A percentile compares a stretch with the other conserved stretches of the same genome.
Evolutionary conservation across 2,113 vertebrate genomes (phyloP).

Genomic region (Albula goreensis): DNA sequence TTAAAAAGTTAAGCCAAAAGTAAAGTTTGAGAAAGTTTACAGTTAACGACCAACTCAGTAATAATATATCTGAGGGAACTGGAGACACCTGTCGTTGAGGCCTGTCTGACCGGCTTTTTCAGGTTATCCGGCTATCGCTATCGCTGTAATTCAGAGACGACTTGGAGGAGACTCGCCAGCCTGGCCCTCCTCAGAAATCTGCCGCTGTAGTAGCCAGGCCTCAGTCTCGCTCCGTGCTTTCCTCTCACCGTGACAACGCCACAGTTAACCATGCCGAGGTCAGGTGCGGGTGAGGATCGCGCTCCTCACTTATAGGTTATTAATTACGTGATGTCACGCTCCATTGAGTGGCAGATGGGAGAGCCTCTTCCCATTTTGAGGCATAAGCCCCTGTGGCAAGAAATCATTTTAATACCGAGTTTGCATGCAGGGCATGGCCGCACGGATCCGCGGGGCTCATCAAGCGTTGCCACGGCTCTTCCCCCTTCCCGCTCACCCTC

Average conservation of each 20-base stretch:
- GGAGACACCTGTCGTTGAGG: too few species aligned
- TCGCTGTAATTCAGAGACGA: not conserved
- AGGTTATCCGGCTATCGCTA: too few species aligned
- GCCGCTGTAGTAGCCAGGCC: not conserved
- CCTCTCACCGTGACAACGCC: not conserved
- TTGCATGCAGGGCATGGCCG: not conserved
- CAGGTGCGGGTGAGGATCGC: not conserved
- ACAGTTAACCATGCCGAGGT: not conserved
- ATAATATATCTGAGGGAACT: too few species aligned
- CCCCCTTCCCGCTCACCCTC: not conserved
- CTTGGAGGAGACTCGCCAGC: not conserved
- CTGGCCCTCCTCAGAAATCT: not conserved
- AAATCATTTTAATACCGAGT: not conserved
- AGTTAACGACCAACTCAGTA: too few species aligned
- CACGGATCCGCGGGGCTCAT: not conserved
- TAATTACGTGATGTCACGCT: not conserved
- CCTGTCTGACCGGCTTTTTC: too few species aligned
- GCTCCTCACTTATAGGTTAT: not conserved
- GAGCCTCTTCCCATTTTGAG: not conserved
- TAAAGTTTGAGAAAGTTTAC: too few species aligned
- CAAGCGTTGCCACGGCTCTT: not conserved
- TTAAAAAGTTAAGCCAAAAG: too few species aligned
- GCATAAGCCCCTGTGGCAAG: not conserved
- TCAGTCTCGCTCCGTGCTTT: not conserved
- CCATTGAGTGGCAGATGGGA: not conserved